These are phyloP conservation scores for Amyelois transitella DNA, from an alignment of 1,140 invertebrate genomes.

Conservation along the genomic window DNA sequence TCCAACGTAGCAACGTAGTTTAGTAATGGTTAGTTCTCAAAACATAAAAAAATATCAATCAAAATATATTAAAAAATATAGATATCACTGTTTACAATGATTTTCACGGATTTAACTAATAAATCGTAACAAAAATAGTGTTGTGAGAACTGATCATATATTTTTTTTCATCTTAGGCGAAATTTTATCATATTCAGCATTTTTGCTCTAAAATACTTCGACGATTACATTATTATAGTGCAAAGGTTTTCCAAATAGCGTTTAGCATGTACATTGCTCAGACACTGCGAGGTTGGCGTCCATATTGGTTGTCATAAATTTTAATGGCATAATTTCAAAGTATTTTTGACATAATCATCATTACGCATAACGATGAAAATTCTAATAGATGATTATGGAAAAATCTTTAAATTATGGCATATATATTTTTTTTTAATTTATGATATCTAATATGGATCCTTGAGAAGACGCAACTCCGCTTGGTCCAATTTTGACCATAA, in stretches of 20 bases:
- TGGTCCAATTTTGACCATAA: constrained; percentile 57
- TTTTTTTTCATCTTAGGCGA: constrained; percentile 35
- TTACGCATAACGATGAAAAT: too few relatives aligned
- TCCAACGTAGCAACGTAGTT: constrained; percentile 58
- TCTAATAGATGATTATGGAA: too few relatives aligned
- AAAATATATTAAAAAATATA: constrained; percentile 1
- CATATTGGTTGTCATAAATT: too few relatives aligned
- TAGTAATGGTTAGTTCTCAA: constrained; percentile 59
- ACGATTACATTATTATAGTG: constrained; percentile 1
- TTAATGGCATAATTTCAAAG: too few relatives aligned
- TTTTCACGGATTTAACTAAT: constrained; percentile 8
- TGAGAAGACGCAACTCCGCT: constrained; percentile 17
- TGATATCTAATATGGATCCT: too few relatives aligned
- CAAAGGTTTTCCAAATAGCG: constrained; percentile 27
- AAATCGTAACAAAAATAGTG: constrained; percentile 7
- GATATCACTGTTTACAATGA: constrained; percentile 10
- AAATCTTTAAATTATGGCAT: too few relatives aligned
- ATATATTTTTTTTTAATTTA: too few relatives aligned
- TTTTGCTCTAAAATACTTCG: constrained; percentile 31
- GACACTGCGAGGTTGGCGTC: constrained; percentile 17
- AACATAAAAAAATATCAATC: constrained; percentile 19
- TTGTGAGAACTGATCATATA: constrained; percentile 49
- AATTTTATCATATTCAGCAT: constrained; percentile 30
- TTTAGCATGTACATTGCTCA: constrained; percentile 34
- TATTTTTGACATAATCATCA: too few relatives aligned